These are phyloP conservation scores for Andrena praecox DNA, from an alignment of 2,888 invertebrate genomes.

Conservation along the genomic window DNA sequence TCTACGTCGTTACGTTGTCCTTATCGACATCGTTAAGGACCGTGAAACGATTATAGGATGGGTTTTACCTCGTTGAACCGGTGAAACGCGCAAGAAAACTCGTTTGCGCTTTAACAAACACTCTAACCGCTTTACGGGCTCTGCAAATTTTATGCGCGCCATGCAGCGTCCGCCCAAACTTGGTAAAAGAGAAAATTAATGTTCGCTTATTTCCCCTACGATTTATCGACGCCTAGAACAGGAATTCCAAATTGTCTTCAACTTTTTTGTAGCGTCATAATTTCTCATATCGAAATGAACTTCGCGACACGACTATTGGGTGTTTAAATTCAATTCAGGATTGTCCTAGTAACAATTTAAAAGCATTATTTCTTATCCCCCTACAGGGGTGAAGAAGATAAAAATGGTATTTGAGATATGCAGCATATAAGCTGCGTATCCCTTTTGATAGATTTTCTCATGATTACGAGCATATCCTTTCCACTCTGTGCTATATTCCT, in stretches of 20 bases:
- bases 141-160: not conserved
- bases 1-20: conserved; percentile 49
- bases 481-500: too few species aligned
- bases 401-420: too few species aligned
- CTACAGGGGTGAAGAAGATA: too few species aligned
- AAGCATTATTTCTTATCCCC: too few species aligned
- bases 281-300: not conserved
- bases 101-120: conserved; percentile 27
- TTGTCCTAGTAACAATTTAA: too few species aligned
- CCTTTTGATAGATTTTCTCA: too few species aligned
- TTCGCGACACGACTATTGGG: not conserved
- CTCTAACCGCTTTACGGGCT: conserved; percentile 32
- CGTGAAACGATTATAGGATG: conserved; percentile 50
- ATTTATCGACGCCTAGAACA: not conserved
- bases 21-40: conserved; percentile 51
- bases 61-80: conserved; percentile 30
- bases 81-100: conserved; percentile 18
- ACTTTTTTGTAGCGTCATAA: not conserved
- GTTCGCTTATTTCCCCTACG: not conserved
- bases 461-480: too few species aligned
- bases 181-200: not conserved
- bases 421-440: too few species aligned
- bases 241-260: not conserved
- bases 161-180: not conserved
- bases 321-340: not conserved